Evolutionary conservation across 2,888 invertebrate species (phyloP), one percentile per base, ranked within the genome.

Genomic region (Eilema depressum): DNA sequence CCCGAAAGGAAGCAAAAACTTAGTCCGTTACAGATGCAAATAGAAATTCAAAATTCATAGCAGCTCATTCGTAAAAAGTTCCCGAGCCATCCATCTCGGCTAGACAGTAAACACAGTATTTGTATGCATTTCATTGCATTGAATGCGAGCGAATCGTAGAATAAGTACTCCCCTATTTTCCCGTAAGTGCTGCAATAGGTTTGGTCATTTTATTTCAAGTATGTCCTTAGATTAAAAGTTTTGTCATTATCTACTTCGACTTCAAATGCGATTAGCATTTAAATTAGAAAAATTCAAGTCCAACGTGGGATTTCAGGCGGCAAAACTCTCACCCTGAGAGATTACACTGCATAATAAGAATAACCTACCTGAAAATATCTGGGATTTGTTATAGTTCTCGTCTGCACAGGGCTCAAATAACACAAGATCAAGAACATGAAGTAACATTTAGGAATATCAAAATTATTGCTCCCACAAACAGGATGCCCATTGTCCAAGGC

Each of bases 21-120:
- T 61, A 59, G 59, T 26, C 26, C 23, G 26, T 65, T 66, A 57
- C 66, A 63, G 72, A 79, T 72, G 63, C 65, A 81, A 78, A 81
- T 76, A 70, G 73, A 66, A 74, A 74, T 79, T 47, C 53, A 64
- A 79, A 75, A 78, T 79, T 75, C 78, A 78, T 76, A 75, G 74
- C 63, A 28, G 26, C 62, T 59, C 64, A 37, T 77, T 41, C 57
- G 68, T 73, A 76, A 76, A 79, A 79, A 79, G 73, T 78, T 69
- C 57, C 63, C 65, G 25, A 56, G 41, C 65, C 66, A 84, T 86
- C 84, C 83, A 86, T 88, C 86, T 84, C 78, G 74, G 76, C 79
- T 78, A 86, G 88, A 88, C 89, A 83, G 87, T 86, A 88, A 88
- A 87, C 88, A 87, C 74, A 73, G 78, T 85, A 85, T 88, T 88